phyloP scores from a whole-genome alignment of 1,140 invertebrate genomes.

The Bombus turneri region DNA sequence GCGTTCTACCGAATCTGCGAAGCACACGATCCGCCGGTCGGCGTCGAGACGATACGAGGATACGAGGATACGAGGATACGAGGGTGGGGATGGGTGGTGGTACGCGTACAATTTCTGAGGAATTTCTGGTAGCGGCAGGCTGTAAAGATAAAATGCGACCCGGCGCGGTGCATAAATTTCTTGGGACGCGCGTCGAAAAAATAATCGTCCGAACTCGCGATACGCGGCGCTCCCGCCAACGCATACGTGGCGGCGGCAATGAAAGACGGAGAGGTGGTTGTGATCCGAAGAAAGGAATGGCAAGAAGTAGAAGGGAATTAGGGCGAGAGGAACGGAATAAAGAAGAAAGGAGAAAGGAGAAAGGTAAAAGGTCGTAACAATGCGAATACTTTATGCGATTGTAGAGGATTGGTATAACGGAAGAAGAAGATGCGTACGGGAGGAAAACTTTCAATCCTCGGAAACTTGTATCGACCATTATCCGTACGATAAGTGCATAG shows the following conservation, averaged over 20 bases:
- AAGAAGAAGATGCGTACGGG: no score
- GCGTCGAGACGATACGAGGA: no score
- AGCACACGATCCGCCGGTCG: background rate
- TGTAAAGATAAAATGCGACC: slow-evolving; percentile 35
- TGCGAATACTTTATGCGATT: background rate
- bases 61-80: background rate
- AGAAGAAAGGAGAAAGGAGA: background rate
- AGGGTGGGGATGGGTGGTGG: background rate
- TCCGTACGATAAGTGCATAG: background rate
- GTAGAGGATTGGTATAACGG: background rate
- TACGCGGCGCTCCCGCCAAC: background rate
- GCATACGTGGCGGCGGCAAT: no score
- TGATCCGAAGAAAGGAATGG: no score
- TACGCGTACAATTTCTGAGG: background rate
- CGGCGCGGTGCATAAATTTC: slow-evolving; percentile 49
- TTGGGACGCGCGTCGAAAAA: slow-evolving; percentile 24
- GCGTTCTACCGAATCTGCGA: background rate
- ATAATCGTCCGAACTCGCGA: slow-evolving; percentile 41
- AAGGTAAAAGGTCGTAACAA: background rate
- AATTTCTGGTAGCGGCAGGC: slow-evolving; percentile 30
- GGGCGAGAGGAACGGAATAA: background rate
- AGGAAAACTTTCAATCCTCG: background rate
- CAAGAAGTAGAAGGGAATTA: background rate
- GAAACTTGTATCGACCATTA: no score
- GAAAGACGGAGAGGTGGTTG: background rate